Percentiles rank a stretch among this genome's conserved stretches.
Conservation (phyloP, 2,113 vertebrate species). For the Solenodon paradoxus region DNA sequence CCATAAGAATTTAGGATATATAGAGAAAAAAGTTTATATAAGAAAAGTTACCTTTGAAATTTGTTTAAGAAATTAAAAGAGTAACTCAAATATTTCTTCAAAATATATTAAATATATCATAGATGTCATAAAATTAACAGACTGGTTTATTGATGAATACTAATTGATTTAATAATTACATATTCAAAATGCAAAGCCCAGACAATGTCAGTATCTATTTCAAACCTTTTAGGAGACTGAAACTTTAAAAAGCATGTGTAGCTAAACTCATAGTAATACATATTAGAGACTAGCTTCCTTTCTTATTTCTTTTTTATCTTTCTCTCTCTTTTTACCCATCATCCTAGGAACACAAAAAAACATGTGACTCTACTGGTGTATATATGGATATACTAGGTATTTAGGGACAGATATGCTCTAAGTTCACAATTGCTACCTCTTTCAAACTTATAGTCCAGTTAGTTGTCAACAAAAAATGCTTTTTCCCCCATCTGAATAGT, state of each 20-base stretch:
- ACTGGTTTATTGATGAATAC: no score
- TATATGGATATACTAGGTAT: neutral
- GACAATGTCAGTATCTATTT: neutral
- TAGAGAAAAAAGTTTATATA: neutral
- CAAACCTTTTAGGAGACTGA: neutral
- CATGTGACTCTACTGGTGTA: neutral
- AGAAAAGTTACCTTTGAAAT: neutral
- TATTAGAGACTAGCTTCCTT: neutral
- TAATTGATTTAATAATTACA: neutral
- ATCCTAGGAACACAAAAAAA: neutral
- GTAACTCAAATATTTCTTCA: neutral
- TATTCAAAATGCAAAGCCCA: neutral
- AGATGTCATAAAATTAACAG: no score
- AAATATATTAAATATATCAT: neutral
- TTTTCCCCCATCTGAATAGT: neutral
- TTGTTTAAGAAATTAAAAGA: constrained; percentile 2
- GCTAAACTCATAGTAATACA: neutral
- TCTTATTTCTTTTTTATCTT: neutral
- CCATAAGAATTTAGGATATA: neutral
- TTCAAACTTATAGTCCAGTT: neutral
- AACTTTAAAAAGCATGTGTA: neutral
- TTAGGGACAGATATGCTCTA: neutral
- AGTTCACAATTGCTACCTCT: neutral
- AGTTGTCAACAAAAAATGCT: neutral
- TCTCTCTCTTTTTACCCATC: neutral